Percentiles rank a stretch among this genome's conserved stretches.
Evolutionary conservation across 2,797 vertebrate species (phyloP).

Genomic region (Mormyrops attenuatus): DNA sequence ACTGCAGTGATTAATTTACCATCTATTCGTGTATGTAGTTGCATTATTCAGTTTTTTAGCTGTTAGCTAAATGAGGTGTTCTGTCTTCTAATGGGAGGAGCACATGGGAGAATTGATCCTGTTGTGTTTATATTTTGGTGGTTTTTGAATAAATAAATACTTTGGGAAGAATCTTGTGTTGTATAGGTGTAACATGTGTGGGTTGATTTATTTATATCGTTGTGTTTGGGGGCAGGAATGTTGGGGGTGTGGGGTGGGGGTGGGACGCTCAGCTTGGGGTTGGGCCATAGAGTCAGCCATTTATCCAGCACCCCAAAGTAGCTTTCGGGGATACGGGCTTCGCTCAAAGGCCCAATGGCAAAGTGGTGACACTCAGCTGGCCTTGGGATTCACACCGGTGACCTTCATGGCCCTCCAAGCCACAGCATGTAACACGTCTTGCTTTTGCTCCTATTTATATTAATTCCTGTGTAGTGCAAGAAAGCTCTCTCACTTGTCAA

Average conservation of each 20-base stretch:
- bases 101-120: no score
- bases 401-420: neutral
- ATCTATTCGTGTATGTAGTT: no score
- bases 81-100: no score
- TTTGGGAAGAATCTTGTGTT: neutral
- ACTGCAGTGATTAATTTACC: no score
- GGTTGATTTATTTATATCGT: no score
- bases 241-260: no score
- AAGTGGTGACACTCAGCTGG: neutral
- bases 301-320: neutral
- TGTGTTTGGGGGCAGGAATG: no score
- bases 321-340: neutral
- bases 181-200: no score
- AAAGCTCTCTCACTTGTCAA: neutral
- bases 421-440: neutral
- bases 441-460: neutral
- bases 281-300: neutral
- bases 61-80: no score
- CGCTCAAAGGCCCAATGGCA: neutral
- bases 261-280: neutral
- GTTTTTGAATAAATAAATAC: neutral
- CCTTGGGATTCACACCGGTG: neutral
- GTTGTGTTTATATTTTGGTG: neutral
- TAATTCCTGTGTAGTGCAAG: neutral
- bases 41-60: no score